A percentile compares a stretch with the other conserved stretches of the same genome.
These are phyloP conservation scores for Rhagonycha lutea DNA, from an alignment of 2,888 invertebrate genomes.

Conservation along the genomic window DNA sequence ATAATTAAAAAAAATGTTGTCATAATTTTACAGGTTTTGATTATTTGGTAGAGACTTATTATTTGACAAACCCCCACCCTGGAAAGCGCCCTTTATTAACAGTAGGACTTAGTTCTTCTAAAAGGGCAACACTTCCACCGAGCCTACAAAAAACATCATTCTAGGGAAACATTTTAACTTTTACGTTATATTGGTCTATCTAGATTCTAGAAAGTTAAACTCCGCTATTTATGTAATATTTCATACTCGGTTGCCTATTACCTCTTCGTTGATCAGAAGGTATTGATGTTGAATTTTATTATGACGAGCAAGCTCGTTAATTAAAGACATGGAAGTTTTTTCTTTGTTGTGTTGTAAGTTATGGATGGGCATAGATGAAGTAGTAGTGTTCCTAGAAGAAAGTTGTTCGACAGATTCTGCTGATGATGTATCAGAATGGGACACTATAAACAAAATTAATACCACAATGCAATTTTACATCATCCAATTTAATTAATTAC, in stretches of 20 bases:
- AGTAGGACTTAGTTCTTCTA: too few relatives aligned
- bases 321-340: constrained; percentile 99
- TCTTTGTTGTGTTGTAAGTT: constrained; percentile 83
- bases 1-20: too few relatives aligned
- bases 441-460: constrained; percentile 30
- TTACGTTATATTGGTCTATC: too few relatives aligned
- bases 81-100: too few relatives aligned
- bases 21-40: too few relatives aligned
- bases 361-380: constrained; percentile 53
- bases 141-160: too few relatives aligned
- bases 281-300: constrained; percentile 98
- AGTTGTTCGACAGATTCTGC: constrained; percentile 36
- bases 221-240: too few relatives aligned
- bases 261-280: constrained; percentile 88
- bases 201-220: too few relatives aligned
- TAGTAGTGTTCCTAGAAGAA: constrained; percentile 52
- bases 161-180: too few relatives aligned
- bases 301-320: constrained; percentile 95
- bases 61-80: too few relatives aligned
- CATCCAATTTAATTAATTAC: constrained; percentile 4
- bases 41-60: too few relatives aligned
- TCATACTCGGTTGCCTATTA: not conserved
- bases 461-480: not conserved
- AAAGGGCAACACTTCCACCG: too few relatives aligned
- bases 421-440: constrained; percentile 42